These are phyloP conservation scores for Nerophis lumbriciformis DNA, from an alignment of 2,113 vertebrate species.

Conservation along the genomic window DNA sequence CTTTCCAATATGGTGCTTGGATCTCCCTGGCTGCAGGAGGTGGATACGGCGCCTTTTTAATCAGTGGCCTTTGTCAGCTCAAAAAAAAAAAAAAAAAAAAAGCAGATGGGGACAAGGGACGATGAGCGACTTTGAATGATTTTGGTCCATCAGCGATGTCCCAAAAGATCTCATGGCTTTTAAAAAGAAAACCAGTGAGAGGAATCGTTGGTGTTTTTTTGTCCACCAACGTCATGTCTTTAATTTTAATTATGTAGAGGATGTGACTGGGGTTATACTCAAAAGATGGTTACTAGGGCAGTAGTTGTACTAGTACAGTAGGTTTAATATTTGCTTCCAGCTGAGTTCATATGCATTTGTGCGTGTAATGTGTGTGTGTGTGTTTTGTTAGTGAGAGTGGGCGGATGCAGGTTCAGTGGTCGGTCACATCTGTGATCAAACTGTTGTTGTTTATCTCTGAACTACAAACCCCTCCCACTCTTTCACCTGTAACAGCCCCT, in stretches of 20 bases:
- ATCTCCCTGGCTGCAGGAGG: constrained; percentile 35
- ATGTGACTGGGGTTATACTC: too few species aligned
- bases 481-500: too few species aligned
- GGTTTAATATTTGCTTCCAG: constrained; percentile 3
- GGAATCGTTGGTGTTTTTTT: neutral
- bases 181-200: constrained; percentile 28
- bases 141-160: neutral
- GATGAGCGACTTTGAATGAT: neutral
- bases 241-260: neutral
- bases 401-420: constrained; percentile 19
- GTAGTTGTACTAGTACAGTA: neutral
- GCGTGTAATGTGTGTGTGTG: constrained; percentile 7
- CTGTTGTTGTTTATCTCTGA: constrained; percentile 47
- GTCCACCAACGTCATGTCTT: neutral
- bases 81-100: constrained; percentile 36
- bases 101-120: constrained; percentile 17
- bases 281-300: too few species aligned
- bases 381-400: constrained; percentile 26
- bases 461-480: neutral
- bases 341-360: neutral
- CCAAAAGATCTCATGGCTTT: constrained; percentile 23
- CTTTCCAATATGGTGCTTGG: constrained; percentile 16
- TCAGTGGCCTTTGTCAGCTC: constrained; percentile 42
- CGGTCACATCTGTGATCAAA: constrained; percentile 49
- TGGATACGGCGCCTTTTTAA: constrained; percentile 44